Conservation (phyloP, 2,113 vertebrate species). For the Isichthys henryi region DNA sequence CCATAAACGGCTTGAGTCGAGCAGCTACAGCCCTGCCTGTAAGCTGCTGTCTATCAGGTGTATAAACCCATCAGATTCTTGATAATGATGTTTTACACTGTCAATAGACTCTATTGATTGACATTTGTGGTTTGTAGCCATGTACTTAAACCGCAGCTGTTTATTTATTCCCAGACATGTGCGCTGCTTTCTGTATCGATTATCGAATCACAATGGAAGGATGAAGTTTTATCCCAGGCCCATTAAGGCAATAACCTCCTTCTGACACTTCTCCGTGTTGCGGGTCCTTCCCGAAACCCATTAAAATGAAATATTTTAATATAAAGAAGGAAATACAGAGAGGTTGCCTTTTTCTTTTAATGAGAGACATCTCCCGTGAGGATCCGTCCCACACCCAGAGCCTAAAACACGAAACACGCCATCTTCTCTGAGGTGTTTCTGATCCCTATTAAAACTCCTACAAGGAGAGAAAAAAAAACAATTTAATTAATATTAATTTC, state of each 20-base stretch:
- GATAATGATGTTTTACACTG: constrained; percentile 12
- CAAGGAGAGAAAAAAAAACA: constrained; percentile 50
- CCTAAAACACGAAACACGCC: constrained; percentile 15
- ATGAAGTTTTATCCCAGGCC: neutral
- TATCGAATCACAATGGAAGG: constrained; percentile 4
- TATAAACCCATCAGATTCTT: neutral
- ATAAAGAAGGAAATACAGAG: constrained; percentile 34
- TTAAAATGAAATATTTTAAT: constrained; percentile 32
- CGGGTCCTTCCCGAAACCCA: constrained; percentile 27
- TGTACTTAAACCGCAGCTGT: neutral
- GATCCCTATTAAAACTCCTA: constrained; percentile 65
- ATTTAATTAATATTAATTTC: constrained; percentile 73
- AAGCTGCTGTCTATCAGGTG: neutral
- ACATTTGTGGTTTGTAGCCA: neutral
- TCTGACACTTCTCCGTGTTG: constrained; percentile 18
- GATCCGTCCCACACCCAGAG: neutral
- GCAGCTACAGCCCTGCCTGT: neutral
- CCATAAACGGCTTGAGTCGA: neutral
- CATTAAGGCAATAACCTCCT: constrained; percentile 12
- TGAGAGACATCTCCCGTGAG: constrained; percentile 42
- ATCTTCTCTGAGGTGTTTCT: constrained; percentile 46
- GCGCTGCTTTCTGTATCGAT: neutral
- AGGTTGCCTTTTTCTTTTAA: constrained; percentile 48
- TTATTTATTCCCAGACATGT: neutral
- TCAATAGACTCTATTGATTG: constrained; percentile 15